Percentiles rank a stretch among this genome's conserved stretches.
Conservation (phyloP, 2,113 vertebrate genomes). For the Archocentrus centrarchus region DNA sequence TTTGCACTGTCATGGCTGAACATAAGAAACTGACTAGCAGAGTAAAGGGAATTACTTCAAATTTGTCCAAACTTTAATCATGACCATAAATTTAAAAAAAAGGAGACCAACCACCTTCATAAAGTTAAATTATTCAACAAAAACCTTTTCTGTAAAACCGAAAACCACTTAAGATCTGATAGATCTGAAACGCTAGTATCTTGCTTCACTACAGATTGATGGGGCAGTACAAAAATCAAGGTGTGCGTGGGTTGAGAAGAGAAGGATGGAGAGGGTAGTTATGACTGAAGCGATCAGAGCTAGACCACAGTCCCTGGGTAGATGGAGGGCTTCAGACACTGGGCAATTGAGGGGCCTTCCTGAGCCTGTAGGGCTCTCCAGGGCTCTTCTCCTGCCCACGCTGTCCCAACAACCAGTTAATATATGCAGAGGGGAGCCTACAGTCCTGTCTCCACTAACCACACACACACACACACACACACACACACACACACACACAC, state of each 20-base stretch:
- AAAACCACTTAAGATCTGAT: not conserved
- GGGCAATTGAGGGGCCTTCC: slow-evolving; percentile 60
- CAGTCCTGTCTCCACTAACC: not conserved
- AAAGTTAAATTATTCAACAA: not conserved
- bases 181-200: not conserved
- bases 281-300: slow-evolving; percentile 43
- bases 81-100: slow-evolving; percentile 2
- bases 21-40: slow-evolving; percentile 23
- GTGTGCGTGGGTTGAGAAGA: slow-evolving; percentile 35
- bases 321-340: slow-evolving; percentile 55
- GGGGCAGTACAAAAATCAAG: slow-evolving; percentile 15
- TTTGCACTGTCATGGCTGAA: slow-evolving; percentile 53
- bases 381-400: slow-evolving; percentile 59
- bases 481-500: too few species aligned
- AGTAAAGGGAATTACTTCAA: slow-evolving; percentile 31
- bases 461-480: not conserved
- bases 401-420: slow-evolving; percentile 46
- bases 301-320: slow-evolving; percentile 42
- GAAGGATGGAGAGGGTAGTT: slow-evolving; percentile 6
- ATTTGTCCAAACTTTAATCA: slow-evolving; percentile 26
- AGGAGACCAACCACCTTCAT: not conserved
- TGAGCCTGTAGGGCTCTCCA: slow-evolving; percentile 53
- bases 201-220: not conserved
- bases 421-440: slow-evolving; percentile 46
- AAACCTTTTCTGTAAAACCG: not conserved